Evolutionary conservation across 2,888 invertebrate species (phyloP).

Genomic region (Melipona bicolor): DNA sequence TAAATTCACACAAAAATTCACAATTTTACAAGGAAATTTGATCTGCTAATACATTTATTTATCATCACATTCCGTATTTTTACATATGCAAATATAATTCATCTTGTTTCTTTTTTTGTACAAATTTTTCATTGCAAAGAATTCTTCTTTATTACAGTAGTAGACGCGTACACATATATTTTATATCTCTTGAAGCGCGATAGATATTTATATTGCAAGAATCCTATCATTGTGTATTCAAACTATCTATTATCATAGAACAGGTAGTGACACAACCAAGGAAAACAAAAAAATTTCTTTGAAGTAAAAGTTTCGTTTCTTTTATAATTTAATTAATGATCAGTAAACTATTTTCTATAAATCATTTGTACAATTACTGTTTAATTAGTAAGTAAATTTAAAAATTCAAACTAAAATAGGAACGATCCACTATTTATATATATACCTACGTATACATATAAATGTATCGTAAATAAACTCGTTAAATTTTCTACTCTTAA

Average conservation of each 20-base stretch:
- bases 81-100: neutral
- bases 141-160: neutral
- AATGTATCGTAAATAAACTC: too few relatives aligned
- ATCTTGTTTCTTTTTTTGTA: neutral
- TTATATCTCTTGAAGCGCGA: neutral
- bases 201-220: slow-evolving; percentile 10
- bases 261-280: neutral
- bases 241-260: neutral
- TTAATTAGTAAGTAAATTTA: too few relatives aligned
- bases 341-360: too few relatives aligned
- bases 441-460: too few relatives aligned
- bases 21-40: too few relatives aligned
- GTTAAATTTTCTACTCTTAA: too few relatives aligned
- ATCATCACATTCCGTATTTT: neutral
- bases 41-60: neutral
- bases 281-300: neutral
- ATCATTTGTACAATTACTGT: too few relatives aligned
- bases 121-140: neutral
- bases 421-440: too few relatives aligned
- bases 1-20: too few relatives aligned
- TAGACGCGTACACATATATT: neutral
- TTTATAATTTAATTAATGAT: too few relatives aligned
- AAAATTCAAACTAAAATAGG: too few relatives aligned
- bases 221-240: neutral
- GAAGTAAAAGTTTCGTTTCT: neutral